Evolutionary conservation across 2,797 vertebrate genomes (phyloP), one percentile per base, ranked within the genome.

Genomic region (Pangasius sanitwongsei): DNA sequence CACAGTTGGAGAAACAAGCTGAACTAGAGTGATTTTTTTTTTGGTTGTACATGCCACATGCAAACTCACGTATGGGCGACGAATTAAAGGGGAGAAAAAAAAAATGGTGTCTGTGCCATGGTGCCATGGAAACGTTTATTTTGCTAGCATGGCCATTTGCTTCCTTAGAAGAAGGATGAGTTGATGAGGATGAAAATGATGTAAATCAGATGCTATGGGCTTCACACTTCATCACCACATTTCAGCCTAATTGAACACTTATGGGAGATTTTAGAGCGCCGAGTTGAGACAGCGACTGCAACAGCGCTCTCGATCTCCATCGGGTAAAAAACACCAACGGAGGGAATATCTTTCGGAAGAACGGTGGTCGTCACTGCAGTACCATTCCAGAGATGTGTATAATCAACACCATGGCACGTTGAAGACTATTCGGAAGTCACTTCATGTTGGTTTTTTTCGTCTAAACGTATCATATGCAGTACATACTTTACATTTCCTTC

Each of bases 151-250:
- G 55, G 78, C 20, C 78, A 59, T 41, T 65, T 48, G 25, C 65
- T 83, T 63, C 12, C 11, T 8, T 28, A 28, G 11, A 41, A 61
- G 80, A 83, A 41, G 5, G 34, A 28, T 2, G 44, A n/a, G 28
- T 67, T 67, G 28, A 67, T 20, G 82, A 84, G 83, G 65, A 83
- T 23, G 48, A 53, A 83, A 55, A 70, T 70, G 82, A 84, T 48
- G 82, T 16, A 48, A 84, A 48, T 84, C 41, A 84, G 82, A 50
- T n/a, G 82, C 28, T n/a, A n/a, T 5, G 50, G 50, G 34, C 65
- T 70, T 75, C 67, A 86, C 67, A 61, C 70, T 75, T 77, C 72
- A 61, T 77, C 74, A 63, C 41, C 61, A 67, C 41, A 20, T 84
- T 44, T 84, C 63, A 20, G 28, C 63, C 11, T 85, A 85, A 85